phyloP scores from a whole-genome alignment of 2,113 vertebrate species.

The Lamprotornis superbus region DNA sequence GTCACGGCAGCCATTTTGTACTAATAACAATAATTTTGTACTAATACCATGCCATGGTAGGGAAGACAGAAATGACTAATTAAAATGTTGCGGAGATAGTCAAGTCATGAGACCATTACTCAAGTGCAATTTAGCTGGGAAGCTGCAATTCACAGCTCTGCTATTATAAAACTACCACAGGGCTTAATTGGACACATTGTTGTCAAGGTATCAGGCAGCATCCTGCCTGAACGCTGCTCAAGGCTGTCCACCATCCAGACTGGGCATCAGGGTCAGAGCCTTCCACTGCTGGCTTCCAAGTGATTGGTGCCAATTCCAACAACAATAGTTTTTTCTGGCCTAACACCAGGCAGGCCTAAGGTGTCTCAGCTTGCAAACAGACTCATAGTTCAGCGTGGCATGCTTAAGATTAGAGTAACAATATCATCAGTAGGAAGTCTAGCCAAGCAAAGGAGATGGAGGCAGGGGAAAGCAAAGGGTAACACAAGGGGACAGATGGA shows the following conservation, averaged over 20 bases:
- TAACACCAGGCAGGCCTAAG: neutral
- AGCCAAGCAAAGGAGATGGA: neutral
- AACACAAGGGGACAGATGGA: neutral
- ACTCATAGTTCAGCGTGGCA: neutral
- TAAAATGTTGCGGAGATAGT: constrained; percentile 52
- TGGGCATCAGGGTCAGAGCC: neutral
- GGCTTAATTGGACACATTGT: neutral
- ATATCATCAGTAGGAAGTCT: neutral
- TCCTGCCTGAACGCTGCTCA: neutral
- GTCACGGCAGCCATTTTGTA: constrained; percentile 6
- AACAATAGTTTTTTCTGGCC: neutral
- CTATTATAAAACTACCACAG: constrained; percentile 47
- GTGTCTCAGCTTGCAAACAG: neutral
- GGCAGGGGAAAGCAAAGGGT: neutral
- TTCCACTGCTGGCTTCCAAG: neutral
- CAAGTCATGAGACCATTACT: constrained; percentile 61
- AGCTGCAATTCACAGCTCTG: constrained; percentile 27
- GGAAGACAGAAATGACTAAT: constrained; percentile 58
- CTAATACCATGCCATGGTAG: neutral
- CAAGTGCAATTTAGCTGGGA: constrained; percentile 54
- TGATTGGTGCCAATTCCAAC: neutral
- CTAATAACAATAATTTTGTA: constrained; percentile 22
- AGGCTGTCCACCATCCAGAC: neutral
- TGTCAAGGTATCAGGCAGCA: neutral
- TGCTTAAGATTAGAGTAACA: neutral